phyloP scores from a whole-genome alignment of 2,888 invertebrate genomes.

The Pollenia angustigena region DNA sequence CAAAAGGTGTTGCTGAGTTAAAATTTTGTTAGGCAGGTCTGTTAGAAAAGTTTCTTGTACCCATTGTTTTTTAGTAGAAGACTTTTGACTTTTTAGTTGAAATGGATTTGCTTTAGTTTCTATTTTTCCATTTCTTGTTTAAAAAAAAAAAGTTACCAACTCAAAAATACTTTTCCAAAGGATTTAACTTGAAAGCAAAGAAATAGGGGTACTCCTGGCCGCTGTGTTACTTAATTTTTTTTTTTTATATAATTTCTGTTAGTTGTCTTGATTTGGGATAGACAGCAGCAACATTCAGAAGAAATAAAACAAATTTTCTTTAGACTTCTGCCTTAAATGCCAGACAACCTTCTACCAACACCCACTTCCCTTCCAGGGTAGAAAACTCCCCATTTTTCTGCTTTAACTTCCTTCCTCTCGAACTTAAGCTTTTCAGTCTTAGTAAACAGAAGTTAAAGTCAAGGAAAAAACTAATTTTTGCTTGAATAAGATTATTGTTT shows the following conservation, averaged over 20 bases:
- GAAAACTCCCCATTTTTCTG: conserved; percentile 21
- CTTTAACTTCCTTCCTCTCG: conserved; percentile 44
- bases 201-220: background rate
- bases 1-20: conserved; percentile 13
- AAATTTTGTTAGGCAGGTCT: conserved; percentile 6
- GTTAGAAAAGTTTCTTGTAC: conserved; percentile 30
- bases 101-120: background rate
- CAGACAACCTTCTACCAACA: conserved; percentile 36
- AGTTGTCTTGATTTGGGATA: conserved; percentile 72
- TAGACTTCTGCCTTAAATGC: conserved; percentile 28
- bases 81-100: conserved; percentile 9
- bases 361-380: conserved; percentile 43
- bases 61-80: background rate
- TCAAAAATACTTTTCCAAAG: background rate
- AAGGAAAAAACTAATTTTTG: conserved; percentile 5
- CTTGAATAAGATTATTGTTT: conserved; percentile 25
- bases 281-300: conserved; percentile 39
- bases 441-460: background rate
- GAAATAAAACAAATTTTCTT: conserved; percentile 32
- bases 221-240: conserved; percentile 1
- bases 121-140: background rate
- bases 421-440: background rate
- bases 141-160: conserved; percentile 4
- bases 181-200: background rate
- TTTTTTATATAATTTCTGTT: conserved; percentile 57